These are phyloP conservation scores for Chromoteleia sp. DNA, from an alignment of 2,888 invertebrate genomes.

Conservation along the genomic window DNA sequence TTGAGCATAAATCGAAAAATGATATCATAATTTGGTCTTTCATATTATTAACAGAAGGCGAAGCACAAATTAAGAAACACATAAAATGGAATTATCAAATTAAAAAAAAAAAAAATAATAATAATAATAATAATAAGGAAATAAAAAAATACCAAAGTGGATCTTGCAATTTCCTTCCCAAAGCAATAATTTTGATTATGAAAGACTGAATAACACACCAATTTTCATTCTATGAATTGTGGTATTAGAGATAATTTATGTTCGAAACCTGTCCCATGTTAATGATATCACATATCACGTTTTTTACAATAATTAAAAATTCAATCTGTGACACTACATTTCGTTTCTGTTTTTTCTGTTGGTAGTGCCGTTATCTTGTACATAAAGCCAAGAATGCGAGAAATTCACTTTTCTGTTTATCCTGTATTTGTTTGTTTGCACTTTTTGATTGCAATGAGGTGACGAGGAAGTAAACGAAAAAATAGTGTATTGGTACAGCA, in stretches of 20 bases:
- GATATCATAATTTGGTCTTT: slow-evolving; percentile 23
- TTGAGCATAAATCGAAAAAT: slow-evolving; percentile 27
- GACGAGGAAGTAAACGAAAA: slow-evolving; percentile 57
- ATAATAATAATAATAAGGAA: not conserved
- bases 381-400: slow-evolving; percentile 29
- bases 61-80: not conserved
- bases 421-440: slow-evolving; percentile 8
- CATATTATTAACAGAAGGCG: not conserved
- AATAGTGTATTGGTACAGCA: slow-evolving; percentile 56
- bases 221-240: slow-evolving; percentile 27
- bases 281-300: slow-evolving; percentile 43
- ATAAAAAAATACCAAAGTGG: not conserved
- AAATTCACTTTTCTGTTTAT: not conserved
- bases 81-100: not conserved
- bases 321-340: not conserved
- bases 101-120: not conserved
- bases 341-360: not conserved
- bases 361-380: slow-evolving; percentile 34
- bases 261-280: slow-evolving; percentile 15
- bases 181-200: slow-evolving; percentile 54
- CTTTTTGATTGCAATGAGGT: slow-evolving; percentile 28
- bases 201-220: slow-evolving; percentile 40
- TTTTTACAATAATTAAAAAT: slow-evolving; percentile 16
- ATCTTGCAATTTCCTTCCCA: slow-evolving; percentile 31
- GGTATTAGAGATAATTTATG: slow-evolving; percentile 43